Evolutionary conservation across 1,140 invertebrate species (phyloP).

Genomic region (Copidosoma floridanum): DNA sequence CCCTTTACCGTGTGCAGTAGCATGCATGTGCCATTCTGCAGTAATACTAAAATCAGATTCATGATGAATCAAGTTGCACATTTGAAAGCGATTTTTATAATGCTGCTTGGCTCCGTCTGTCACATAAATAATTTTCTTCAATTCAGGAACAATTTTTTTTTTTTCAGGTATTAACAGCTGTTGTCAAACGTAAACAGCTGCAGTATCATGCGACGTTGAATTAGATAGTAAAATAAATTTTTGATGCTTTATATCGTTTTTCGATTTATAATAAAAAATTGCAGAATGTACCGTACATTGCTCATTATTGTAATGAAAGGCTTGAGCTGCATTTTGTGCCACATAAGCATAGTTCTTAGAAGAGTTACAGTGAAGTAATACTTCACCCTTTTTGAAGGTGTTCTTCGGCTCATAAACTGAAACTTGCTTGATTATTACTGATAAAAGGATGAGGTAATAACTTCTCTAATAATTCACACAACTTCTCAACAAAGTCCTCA

Average conservation of each 20-base stretch:
- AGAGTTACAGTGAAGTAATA: slow-evolving; percentile 37
- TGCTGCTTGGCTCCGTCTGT: no score
- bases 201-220: slow-evolving; percentile 3
- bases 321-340: slow-evolving; percentile 39
- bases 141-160: neutral
- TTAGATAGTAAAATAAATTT: slow-evolving; percentile 13
- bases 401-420: slow-evolving; percentile 24
- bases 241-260: slow-evolving; percentile 9
- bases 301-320: slow-evolving; percentile 38
- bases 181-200: slow-evolving; percentile 12
- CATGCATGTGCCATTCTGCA: no score
- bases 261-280: slow-evolving; percentile 27
- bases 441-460: slow-evolving; percentile 30
- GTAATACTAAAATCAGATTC: no score
- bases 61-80: no score
- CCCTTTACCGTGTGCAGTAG: no score
- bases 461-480: neutral
- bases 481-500: neutral
- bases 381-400: slow-evolving; percentile 22
- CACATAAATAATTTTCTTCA: no score
- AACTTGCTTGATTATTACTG: slow-evolving; percentile 28
- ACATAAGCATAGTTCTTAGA: slow-evolving; percentile 43
- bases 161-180: neutral
- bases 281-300: slow-evolving; percentile 39
- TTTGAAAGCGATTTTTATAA: no score